Base-by-base conservation (phyloP, 2,888 invertebrate species). In the Leptothorax acervorum region DNA sequence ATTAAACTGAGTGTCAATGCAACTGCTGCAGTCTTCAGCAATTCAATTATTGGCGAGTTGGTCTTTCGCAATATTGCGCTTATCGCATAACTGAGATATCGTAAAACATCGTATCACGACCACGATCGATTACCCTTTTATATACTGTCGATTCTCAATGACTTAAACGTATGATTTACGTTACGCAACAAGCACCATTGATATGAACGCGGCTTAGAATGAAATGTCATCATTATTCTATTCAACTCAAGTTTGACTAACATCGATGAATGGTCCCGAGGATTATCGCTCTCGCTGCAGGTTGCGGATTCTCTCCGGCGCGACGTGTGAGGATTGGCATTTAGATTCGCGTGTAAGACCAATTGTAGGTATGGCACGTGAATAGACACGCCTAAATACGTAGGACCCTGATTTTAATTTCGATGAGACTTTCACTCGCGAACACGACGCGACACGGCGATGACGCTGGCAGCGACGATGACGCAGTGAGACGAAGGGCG, bases 401-500 rank as follows among this genome's bases (percentile, higher is more conserved):
- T 45, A 6, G n/a, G n/a, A 5, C 4, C 31, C 6, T 55, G 31
- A 60, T 73, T 74, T 79, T 79, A 57, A 74, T 74, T 79, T 74
- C 48, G 75, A 12, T 3, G 60, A 35, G 48, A 45, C 74, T 79
- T 71, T 79, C 45, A 73, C 45, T 55, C 42, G 57, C 42, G 70
- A 66, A 9, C n/a, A 12, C 71, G 55, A 31, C 31, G 42, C 51
- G 63, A 31, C 62, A 12, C 75, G 55, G 57, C 78, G 12, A 68
- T 42, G 76, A 76, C 65, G 76, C 76, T 12, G 76, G 28, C 39
- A 65, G 65, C 66, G 57, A 48, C 55, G 63, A 81, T 63, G 75
- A 83, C 68, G 62, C 48, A 55, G 70, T 53, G 55, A 65, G 65
- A 76, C 76, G 65, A 42, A 82, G 81, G 88, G 87, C 85, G 87